Conservation (phyloP, 2,113 vertebrate species). For the Capricornis sumatraensis region DNA sequence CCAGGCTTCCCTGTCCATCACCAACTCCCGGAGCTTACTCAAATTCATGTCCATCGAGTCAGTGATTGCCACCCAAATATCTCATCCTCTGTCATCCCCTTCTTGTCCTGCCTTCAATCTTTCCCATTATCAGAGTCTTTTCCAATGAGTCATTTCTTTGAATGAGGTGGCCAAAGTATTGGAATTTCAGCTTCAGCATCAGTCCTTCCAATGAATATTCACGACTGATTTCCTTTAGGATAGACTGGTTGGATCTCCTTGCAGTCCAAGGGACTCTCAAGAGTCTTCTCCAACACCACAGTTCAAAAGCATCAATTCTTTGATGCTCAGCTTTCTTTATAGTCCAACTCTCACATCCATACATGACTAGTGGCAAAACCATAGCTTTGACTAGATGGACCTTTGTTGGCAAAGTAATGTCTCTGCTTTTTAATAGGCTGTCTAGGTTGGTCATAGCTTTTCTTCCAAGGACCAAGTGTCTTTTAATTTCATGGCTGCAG, state of each 20-base stretch:
- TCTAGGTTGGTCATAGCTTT: neutral
- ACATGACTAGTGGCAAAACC: neutral
- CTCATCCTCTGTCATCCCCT: neutral
- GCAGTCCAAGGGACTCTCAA: neutral
- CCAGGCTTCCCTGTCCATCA: neutral
- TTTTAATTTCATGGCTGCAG: neutral
- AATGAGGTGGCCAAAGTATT: neutral
- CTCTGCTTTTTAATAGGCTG: neutral
- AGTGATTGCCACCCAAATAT: neutral
- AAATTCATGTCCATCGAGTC: neutral
- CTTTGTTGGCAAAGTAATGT: neutral
- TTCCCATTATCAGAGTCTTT: neutral
- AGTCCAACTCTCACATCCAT: neutral
- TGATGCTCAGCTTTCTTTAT: neutral
- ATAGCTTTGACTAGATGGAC: neutral
- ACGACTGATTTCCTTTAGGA: neutral
- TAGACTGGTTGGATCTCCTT: neutral
- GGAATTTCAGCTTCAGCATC: neutral
- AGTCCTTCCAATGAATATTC: neutral
- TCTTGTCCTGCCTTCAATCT: neutral
- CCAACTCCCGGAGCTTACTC: neutral
- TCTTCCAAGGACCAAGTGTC: neutral
- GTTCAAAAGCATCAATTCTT: neutral
- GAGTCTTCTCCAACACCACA: neutral
- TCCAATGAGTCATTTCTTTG: neutral